Percentiles rank a stretch among this genome's conserved stretches.
Evolutionary conservation across 2,888 invertebrate species (phyloP).

Genomic region (Drosophila imparisetae): DNA sequence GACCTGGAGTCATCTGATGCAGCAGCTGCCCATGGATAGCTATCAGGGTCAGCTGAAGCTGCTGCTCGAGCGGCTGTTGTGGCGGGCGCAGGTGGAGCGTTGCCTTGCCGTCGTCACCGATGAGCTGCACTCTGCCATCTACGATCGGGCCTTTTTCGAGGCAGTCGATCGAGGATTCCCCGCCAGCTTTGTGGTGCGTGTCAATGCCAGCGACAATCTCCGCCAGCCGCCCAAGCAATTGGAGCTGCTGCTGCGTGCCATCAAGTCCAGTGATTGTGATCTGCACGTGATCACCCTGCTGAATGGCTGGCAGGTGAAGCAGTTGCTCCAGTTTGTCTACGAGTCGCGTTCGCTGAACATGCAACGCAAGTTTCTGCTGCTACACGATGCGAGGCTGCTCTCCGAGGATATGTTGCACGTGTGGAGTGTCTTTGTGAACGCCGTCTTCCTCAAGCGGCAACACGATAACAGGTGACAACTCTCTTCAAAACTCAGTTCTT

Average conservation of each 20-base stretch:
- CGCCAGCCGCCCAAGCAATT: conserved; percentile 87
- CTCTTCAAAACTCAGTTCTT: background rate
- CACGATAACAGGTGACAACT: conserved; percentile 61
- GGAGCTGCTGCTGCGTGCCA: conserved; percentile 86
- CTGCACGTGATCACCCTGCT: conserved; percentile 89
- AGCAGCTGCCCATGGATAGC: conserved; percentile 12
- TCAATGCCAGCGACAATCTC: conserved; percentile 88
- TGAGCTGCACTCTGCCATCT: conserved; percentile 68
- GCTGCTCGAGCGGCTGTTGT: conserved; percentile 62
- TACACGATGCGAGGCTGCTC: conserved; percentile 89
- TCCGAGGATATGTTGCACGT: conserved; percentile 88
- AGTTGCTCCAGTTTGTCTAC: conserved; percentile 90
- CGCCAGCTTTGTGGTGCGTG: conserved; percentile 85
- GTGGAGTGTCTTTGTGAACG: conserved; percentile 91
- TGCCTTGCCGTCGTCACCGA: conserved; percentile 83
- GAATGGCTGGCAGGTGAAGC: conserved; percentile 89
- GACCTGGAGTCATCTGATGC: background rate
- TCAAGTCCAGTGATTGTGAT: conserved; percentile 89
- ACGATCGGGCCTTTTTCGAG: conserved; percentile 69
- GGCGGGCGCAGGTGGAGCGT: conserved; percentile 67
- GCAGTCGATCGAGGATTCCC: conserved; percentile 39
- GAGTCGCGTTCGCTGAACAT: conserved; percentile 90
- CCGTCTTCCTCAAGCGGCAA: conserved; percentile 87
- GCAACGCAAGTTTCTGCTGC: conserved; percentile 89
- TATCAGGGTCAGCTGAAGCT: conserved; percentile 61